phyloP scores from a whole-genome alignment of 2,888 invertebrate species.

The Drosophila hamatofila region DNA sequence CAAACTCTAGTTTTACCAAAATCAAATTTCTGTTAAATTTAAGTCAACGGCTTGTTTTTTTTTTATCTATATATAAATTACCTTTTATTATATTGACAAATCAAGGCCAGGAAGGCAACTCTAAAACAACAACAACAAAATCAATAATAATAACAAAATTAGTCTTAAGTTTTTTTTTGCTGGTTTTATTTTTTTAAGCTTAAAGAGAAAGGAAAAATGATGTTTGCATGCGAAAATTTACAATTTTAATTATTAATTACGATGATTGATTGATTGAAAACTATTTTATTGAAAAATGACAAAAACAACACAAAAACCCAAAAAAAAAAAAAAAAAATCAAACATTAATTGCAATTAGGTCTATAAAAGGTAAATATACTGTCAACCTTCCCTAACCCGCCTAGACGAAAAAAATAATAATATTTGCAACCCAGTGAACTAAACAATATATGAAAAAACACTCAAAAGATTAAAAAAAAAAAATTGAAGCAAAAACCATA shows the following conservation, averaged over 20 bases:
- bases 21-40: constrained; percentile 33
- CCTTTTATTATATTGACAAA: constrained; percentile 59
- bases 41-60: constrained; percentile 30
- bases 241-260: constrained; percentile 10
- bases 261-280: constrained; percentile 23
- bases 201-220: constrained; percentile 23
- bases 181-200: constrained; percentile 7
- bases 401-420: constrained; percentile 4
- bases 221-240: constrained; percentile 52
- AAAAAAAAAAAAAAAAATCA: constrained; percentile 25
- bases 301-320: constrained; percentile 27
- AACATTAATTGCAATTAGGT: constrained; percentile 47
- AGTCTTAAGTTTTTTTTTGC: constrained; percentile 30
- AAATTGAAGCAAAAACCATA: constrained; percentile 35
- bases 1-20: constrained; percentile 36
- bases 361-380: constrained; percentile 22
- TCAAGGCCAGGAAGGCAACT: constrained; percentile 57
- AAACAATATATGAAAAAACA: constrained; percentile 34
- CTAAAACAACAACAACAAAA: constrained; percentile 31
- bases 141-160: constrained; percentile 26
- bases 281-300: constrained; percentile 42
- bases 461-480: too few species aligned
- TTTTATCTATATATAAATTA: constrained; percentile 4
- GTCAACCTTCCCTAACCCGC: constrained; percentile 39
- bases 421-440: constrained; percentile 58